Evolutionary conservation across 2,888 invertebrate species (phyloP).

Genomic region (Heliconius sara): DNA sequence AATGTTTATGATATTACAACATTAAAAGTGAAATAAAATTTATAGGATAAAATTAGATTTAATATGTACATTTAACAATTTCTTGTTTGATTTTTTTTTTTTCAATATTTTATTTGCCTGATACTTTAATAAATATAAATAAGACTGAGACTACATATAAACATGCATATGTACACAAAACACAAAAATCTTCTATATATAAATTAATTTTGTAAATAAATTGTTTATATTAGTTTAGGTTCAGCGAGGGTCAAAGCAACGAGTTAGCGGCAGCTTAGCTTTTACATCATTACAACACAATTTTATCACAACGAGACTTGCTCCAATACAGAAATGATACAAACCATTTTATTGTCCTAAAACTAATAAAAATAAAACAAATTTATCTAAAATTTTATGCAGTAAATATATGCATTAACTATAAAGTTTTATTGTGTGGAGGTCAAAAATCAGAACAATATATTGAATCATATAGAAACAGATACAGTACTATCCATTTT

Average conservation of each 20-base stretch:
- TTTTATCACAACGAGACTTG: constrained; percentile 42
- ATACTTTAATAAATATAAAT: neutral
- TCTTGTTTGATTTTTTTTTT: neutral
- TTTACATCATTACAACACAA: constrained; percentile 34
- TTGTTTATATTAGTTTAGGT: constrained; percentile 13
- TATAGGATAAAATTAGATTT: constrained; percentile 6
- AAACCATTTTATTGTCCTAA: constrained; percentile 20
- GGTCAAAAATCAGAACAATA: neutral
- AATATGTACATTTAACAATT: constrained; percentile 13
- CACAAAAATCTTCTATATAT: constrained; percentile 27
- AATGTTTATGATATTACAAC: neutral
- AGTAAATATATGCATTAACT: neutral
- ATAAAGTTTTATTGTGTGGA: neutral
- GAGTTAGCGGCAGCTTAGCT: constrained; percentile 63
- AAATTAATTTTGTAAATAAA: constrained; percentile 24
- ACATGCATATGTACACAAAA: constrained; percentile 38
- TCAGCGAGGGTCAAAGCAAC: constrained; percentile 43
- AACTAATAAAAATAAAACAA: neutral
- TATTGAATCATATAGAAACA: neutral
- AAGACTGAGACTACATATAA: constrained; percentile 16
- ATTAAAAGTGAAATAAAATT: constrained; percentile 3
- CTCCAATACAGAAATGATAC: constrained; percentile 42
- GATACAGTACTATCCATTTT: neutral
- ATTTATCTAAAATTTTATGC: neutral
- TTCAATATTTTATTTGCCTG: neutral